A percentile compares a stretch with the other conserved stretches of the same genome.
These are phyloP conservation scores for Nemoura dubitans DNA, from an alignment of 2,888 invertebrate genomes.

Conservation along the genomic window DNA sequence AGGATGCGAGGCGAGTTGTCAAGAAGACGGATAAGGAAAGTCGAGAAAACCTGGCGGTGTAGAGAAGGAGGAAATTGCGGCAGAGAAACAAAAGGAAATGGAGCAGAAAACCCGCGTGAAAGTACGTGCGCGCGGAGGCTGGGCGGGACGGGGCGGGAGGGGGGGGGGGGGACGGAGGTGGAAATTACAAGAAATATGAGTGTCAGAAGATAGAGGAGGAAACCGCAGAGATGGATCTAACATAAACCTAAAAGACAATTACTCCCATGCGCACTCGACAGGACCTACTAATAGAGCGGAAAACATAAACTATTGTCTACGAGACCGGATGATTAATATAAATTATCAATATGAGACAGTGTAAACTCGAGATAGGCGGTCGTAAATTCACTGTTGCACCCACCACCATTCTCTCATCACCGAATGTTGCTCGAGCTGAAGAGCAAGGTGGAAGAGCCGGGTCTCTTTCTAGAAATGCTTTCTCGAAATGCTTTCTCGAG, in stretches of 20 bases:
- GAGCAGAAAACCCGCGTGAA: conserved; percentile 28
- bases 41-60: background rate
- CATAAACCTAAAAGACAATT: conserved; percentile 14
- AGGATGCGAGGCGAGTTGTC: conserved; percentile 20
- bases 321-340: background rate
- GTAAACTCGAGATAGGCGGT: background rate
- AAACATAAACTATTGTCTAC: background rate
- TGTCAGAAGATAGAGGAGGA: conserved; percentile 28
- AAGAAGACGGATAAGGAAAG: conserved; percentile 36
- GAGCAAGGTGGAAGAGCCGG: background rate
- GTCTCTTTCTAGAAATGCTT: too few relatives aligned
- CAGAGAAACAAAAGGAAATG: conserved; percentile 31
- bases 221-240: conserved; percentile 18
- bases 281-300: background rate
- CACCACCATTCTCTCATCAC: too few relatives aligned
- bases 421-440: background rate
- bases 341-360: background rate
- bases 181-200: conserved; percentile 37
- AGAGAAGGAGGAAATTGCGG: conserved; percentile 29
- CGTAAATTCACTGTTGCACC: background rate
- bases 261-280: background rate
- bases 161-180: conserved; percentile 26
- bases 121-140: too few relatives aligned
- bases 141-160: too few relatives aligned
- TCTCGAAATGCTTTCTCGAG: background rate